These are phyloP conservation scores for Agrochola litura DNA, from an alignment of 2,888 invertebrate species.

Conservation along the genomic window DNA sequence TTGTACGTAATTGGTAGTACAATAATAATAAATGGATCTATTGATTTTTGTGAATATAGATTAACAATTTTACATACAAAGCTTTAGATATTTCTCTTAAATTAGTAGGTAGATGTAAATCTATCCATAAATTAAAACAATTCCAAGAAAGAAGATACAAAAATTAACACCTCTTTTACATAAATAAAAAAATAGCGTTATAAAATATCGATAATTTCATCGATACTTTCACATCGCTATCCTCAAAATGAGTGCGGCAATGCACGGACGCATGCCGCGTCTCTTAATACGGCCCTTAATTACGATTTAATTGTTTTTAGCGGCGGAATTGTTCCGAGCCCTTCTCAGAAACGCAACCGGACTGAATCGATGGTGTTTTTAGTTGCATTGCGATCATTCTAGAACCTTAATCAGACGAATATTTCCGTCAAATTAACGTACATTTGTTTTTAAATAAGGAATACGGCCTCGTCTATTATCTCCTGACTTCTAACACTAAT, in stretches of 20 bases:
- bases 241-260: conserved; percentile 80
- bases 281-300: conserved; percentile 88
- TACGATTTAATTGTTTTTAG: conserved; percentile 89
- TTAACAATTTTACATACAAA: neutral
- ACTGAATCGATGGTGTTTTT: conserved; percentile 70
- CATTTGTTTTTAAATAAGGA: conserved; percentile 11
- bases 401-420: conserved; percentile 65
- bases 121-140: neutral
- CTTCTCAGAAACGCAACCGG: conserved; percentile 79
- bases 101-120: neutral
- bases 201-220: conserved; percentile 51
- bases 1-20: conserved; percentile 15
- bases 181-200: neutral
- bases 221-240: conserved; percentile 73
- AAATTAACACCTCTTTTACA: neutral
- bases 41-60: neutral
- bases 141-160: neutral
- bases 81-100: neutral
- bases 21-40: conserved; percentile 13
- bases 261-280: conserved; percentile 81
- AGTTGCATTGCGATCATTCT: conserved; percentile 68
- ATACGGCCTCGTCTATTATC: conserved; percentile 27
- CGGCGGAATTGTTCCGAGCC: conserved; percentile 80
- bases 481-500: conserved; percentile 43
- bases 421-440: conserved; percentile 42